phyloP scores from a whole-genome alignment of 2,113 vertebrate species.

The Entelurus aequoreus region DNA sequence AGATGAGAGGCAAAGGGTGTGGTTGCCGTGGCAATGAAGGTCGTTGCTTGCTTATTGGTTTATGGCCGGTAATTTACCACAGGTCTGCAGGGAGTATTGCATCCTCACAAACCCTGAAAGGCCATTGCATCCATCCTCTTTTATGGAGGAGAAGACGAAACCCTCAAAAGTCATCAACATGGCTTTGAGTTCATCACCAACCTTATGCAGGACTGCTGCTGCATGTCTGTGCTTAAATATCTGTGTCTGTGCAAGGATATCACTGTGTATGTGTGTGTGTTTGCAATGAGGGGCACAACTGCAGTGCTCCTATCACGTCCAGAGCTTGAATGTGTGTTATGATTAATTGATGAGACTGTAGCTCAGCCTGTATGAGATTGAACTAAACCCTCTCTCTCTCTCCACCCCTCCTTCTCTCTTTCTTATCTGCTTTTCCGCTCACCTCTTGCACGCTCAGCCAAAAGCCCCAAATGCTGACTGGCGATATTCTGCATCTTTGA shows the following conservation, averaged over 20 bases:
- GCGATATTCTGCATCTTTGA: slow-evolving; percentile 96
- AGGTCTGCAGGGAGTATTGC: slow-evolving; percentile 35
- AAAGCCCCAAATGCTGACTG: slow-evolving; percentile 96
- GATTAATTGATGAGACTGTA: slow-evolving; percentile 72
- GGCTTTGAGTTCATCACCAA: slow-evolving; percentile 21
- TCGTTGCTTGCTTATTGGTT: slow-evolving; percentile 28
- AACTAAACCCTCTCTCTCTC: slow-evolving; percentile 45
- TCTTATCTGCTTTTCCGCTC: slow-evolving; percentile 13
- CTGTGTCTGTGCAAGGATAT: slow-evolving; percentile 4
- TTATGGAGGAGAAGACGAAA: slow-evolving; percentile 27
- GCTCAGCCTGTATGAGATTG: slow-evolving; percentile 56
- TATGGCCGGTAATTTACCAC: slow-evolving; percentile 43
- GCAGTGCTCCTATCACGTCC: slow-evolving; percentile 50
- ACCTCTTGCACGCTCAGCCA: slow-evolving; percentile 73
- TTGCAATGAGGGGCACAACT: slow-evolving; percentile 16
- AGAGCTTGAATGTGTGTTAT: slow-evolving; percentile 56
- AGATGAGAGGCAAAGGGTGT: slow-evolving; percentile 15
- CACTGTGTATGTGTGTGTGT: slow-evolving; percentile 8
- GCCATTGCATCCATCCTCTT: slow-evolving; percentile 21
- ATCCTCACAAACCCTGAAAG: slow-evolving; percentile 26
- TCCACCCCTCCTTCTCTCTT: not conserved
- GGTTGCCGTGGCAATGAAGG: slow-evolving; percentile 24
- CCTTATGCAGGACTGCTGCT: slow-evolving; percentile 30
- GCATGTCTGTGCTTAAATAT: slow-evolving; percentile 11
- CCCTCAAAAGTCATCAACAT: slow-evolving; percentile 28